phyloP scores from a whole-genome alignment of 2,888 invertebrate genomes.

The Alloplasta piceator region DNA sequence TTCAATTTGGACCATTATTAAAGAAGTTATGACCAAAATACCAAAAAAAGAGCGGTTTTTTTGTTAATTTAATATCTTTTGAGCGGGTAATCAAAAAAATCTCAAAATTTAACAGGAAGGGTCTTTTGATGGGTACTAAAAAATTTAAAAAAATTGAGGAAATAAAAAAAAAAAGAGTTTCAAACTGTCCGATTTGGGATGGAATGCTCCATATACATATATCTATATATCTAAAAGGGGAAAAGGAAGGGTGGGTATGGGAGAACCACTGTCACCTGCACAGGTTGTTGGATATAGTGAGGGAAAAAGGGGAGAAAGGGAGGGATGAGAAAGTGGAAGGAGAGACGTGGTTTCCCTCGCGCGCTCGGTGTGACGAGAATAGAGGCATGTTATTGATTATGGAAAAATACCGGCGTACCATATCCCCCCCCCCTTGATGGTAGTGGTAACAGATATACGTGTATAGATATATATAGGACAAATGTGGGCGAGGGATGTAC shows the following conservation, averaged over 20 bases:
- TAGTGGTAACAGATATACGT: conserved; percentile 15
- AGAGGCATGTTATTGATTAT: conserved; percentile 82
- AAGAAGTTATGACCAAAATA: too few relatives aligned
- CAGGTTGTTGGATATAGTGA: conserved; percentile 72
- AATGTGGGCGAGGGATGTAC: conserved; percentile 50
- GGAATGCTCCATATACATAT: too few relatives aligned
- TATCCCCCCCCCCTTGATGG: conserved; percentile 43
- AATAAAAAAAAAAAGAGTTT: too few relatives aligned
- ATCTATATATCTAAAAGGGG: background rate
- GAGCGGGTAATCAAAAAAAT: too few relatives aligned
- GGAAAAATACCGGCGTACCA: conserved; percentile 80
- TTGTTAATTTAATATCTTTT: too few relatives aligned
- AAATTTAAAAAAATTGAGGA: too few relatives aligned
- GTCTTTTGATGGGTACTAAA: too few relatives aligned
- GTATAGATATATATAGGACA: conserved; percentile 10
- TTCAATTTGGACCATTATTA: too few relatives aligned
- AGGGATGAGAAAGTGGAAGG: conserved; percentile 57
- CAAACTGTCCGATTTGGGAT: too few relatives aligned
- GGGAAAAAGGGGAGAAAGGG: too few relatives aligned
- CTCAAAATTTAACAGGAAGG: too few relatives aligned
- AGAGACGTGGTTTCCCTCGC: conserved; percentile 73
- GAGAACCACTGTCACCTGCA: conserved; percentile 79
- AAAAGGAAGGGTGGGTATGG: conserved; percentile 40
- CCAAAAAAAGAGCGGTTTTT: too few relatives aligned
- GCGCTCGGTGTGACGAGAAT: conserved; percentile 80